phyloP scores from a whole-genome alignment of 2,797 vertebrate genomes.

The Moxostoma hubbsi region DNA sequence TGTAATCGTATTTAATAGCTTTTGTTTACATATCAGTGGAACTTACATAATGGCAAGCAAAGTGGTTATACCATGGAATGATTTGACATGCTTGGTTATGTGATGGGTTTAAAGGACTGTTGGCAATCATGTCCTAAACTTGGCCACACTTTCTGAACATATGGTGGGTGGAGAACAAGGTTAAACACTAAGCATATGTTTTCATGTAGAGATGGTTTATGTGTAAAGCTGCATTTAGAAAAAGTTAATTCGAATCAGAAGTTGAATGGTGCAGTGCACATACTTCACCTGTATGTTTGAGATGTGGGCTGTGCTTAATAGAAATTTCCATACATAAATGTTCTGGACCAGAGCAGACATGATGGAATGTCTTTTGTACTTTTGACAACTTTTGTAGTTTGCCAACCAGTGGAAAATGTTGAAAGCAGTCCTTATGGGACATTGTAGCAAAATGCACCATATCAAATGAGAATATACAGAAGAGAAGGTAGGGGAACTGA shows the following conservation, averaged over 20 bases:
- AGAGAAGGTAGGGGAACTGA: slow-evolving; percentile 42
- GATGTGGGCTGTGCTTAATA: background rate
- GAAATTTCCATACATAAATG: background rate
- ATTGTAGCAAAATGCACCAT: background rate
- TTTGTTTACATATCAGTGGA: slow-evolving; percentile 7
- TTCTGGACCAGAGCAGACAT: background rate
- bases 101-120: background rate
- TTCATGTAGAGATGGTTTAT: slow-evolving; percentile 22
- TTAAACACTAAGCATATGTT: slow-evolving; percentile 43
- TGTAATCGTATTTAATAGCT: background rate
- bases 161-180: slow-evolving; percentile 15
- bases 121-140: slow-evolving; percentile 16
- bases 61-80: slow-evolving; percentile 21
- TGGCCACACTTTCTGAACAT: slow-evolving; percentile 28
- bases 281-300: no score
- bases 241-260: background rate
- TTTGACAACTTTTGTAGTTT: background rate
- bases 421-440: slow-evolving; percentile 44
- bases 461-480: background rate
- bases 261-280: no score
- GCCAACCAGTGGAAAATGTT: slow-evolving; percentile 17
- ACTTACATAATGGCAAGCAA: background rate
- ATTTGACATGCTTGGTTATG: slow-evolving; percentile 19
- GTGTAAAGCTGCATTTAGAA: slow-evolving; percentile 1
- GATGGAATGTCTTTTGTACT: background rate